Evolutionary conservation across 2,888 invertebrate species (phyloP), one percentile per base, ranked within the genome.

Genomic region (Theretra japonica): DNA sequence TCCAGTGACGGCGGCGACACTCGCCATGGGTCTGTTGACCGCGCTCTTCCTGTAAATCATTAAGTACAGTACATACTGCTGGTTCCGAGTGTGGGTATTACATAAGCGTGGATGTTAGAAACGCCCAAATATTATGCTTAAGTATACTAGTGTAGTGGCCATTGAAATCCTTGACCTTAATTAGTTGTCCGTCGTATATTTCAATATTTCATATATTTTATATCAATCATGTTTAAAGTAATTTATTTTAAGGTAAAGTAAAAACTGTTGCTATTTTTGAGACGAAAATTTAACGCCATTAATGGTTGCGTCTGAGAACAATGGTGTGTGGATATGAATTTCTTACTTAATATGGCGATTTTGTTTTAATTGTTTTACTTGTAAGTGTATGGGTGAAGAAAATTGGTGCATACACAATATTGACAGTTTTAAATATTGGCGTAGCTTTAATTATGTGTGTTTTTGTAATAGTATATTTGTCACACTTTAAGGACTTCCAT

Each of bases 111-210:
- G 30, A 53, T 57, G 56, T 69, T 69, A 56, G 56, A 30, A 56
- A 53, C 56, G 69, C 69, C 53, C 28, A 28, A 53, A 56, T 69
- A 56, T 56, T n/a, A 65, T 8, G 56, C 58, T 70, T 70, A 70
- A 41, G 41, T 65, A 41, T 48, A 65, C 17, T 65, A 65, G 65
- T 65, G 65, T 48, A 65, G 65, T 41, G 21, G 65, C 65, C 62
- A 65, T 41, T 48, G 23, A 65, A 62, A 65, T 41, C 23, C 28
- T 65, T 41, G 33, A 48, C 65, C 23, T 65, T 48, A 41, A 21
- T 41, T 65, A 17, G n/a, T 60, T 60, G 19, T n/a, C 30, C 33
- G n/a, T n/a, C 62, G n/a, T 21, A n/a, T 33, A 21, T 62, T 33
- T 33, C 30, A 28, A n/a, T 33, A 21, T 62, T 33, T 33, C 30